A percentile compares a stretch with the other conserved stretches of the same genome.
Conservation (phyloP, 2,113 vertebrate genomes). For the Lophura nycthemera region DNA sequence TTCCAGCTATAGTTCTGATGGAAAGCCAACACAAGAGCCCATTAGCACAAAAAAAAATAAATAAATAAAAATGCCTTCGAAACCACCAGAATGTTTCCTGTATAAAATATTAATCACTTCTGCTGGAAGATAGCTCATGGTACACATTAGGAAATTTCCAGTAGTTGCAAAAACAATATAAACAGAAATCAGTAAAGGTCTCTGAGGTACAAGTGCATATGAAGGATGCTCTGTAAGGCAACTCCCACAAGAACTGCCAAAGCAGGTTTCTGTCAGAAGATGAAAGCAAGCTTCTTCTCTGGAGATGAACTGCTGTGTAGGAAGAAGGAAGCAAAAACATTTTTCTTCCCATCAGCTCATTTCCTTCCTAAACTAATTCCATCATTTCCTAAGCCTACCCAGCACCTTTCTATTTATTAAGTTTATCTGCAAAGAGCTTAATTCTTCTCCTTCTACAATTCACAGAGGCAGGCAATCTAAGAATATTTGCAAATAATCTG, state of each 20-base stretch:
- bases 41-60: not conserved
- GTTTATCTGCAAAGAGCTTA: not conserved
- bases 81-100: not conserved
- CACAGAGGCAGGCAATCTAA: not conserved
- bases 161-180: not conserved
- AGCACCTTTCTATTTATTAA: not conserved
- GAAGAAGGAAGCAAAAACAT: not conserved
- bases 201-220: not conserved
- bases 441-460: not conserved
- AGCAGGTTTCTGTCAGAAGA: not conserved
- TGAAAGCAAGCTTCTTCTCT: not conserved
- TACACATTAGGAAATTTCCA: not conserved
- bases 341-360: not conserved
- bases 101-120: not conserved
- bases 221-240: not conserved
- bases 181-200: not conserved
- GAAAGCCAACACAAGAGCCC: not conserved
- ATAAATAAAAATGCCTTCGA: not conserved
- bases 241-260: not conserved
- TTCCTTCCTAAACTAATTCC: not conserved
- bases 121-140: not conserved
- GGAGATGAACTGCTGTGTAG: not conserved
- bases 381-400: not conserved
- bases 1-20: not conserved
- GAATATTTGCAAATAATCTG: not conserved